A percentile compares a stretch with the other conserved stretches of the same genome.
Conservation (phyloP, 2,888 invertebrate genomes). For the Cordilura impudica region DNA sequence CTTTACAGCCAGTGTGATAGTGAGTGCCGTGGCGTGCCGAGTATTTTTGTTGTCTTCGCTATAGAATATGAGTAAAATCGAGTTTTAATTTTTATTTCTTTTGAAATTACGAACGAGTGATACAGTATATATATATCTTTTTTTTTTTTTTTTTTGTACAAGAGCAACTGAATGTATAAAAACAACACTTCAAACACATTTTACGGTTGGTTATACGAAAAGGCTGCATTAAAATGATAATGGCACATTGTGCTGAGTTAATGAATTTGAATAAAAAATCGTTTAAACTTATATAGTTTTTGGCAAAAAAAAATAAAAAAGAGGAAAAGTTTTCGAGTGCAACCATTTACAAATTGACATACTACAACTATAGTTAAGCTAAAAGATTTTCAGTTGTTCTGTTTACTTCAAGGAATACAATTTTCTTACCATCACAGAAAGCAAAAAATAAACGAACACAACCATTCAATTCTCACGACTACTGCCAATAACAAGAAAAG, state of each 20-base stretch:
- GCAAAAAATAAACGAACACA: constrained; percentile 1
- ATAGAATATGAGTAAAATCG: not conserved
- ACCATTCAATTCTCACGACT: constrained; percentile 16
- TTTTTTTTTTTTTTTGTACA: not conserved
- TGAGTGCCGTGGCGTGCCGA: not conserved
- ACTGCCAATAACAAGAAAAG: constrained; percentile 48
- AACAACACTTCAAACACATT: constrained; percentile 29
- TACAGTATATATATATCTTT: not conserved
- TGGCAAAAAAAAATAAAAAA: not conserved
- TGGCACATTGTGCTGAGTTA: constrained; percentile 23
- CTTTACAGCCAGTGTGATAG: constrained; percentile 13
- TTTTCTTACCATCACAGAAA: not conserved
- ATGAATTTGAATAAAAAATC: constrained; percentile 23
- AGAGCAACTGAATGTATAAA: constrained; percentile 31
- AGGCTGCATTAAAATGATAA: constrained; percentile 43
- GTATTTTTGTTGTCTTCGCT: not conserved
- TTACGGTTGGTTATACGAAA: constrained; percentile 37
- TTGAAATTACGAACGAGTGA: constrained; percentile 26
- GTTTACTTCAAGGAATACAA: not conserved
- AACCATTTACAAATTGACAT: constrained; percentile 5
- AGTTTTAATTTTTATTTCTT: not conserved
- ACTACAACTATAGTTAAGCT: not conserved
- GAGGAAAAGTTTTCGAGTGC: constrained; percentile 6
- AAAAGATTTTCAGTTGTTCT: constrained; percentile 19
- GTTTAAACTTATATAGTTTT: constrained; percentile 38